Percentiles rank a stretch among this genome's conserved stretches.
Conservation (phyloP, 2,797 vertebrate genomes). For the Dicrostonyx torquatus region DNA sequence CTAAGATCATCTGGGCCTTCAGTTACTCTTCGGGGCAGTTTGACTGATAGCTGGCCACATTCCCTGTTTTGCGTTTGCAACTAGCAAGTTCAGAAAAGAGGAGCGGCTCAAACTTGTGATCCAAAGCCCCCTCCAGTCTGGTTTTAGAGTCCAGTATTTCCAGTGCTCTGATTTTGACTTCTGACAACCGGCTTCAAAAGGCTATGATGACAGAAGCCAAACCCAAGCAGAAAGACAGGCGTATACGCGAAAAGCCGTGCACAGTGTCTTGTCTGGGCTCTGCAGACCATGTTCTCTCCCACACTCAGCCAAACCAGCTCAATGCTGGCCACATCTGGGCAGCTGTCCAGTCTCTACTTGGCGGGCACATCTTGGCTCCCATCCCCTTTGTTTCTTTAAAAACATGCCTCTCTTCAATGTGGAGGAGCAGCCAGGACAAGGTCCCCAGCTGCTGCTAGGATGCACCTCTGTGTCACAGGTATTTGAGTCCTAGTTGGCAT, state of each 20-base stretch:
- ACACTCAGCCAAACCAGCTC: not conserved
- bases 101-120: not conserved
- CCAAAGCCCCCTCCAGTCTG: not conserved
- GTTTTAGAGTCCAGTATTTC: not conserved
- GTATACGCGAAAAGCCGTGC: rapidly evolving
- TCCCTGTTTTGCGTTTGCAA: not conserved
- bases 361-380: not conserved
- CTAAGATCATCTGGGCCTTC: not conserved
- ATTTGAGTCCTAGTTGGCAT: rapidly evolving
- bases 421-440: not conserved
- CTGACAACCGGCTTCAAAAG: not conserved
- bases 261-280: rapidly evolving
- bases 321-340: not conserved
- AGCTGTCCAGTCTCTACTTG: not conserved
- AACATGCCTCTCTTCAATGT: not conserved
- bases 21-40: not conserved
- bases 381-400: slow-evolving; percentile 25
- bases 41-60: not conserved
- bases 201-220: not conserved
- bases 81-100: not conserved
- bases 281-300: rapidly evolving
- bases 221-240: rapidly evolving
- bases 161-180: not conserved
- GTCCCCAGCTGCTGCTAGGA: not conserved
- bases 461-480: rapidly evolving